Evolutionary conservation across 2,888 invertebrate genomes (phyloP).

Genomic region (Meiosimyza platycephala): DNA sequence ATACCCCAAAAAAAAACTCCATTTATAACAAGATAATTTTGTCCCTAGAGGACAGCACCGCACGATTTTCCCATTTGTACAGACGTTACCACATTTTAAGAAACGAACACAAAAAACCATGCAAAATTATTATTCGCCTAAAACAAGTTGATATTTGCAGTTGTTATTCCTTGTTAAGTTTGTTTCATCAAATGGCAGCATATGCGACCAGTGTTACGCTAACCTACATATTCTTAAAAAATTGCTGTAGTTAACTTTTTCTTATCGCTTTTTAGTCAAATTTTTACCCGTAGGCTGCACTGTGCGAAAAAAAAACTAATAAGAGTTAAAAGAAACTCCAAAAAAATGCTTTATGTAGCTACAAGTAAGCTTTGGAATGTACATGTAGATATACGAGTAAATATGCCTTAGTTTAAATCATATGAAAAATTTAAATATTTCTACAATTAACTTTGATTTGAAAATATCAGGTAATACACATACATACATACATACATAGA

Average conservation of each 20-base stretch:
- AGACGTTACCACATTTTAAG: neutral
- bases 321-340: neutral
- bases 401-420: too few relatives aligned
- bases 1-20: neutral
- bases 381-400: too few relatives aligned
- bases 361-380: too few relatives aligned
- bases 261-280: constrained; percentile 5
- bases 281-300: neutral
- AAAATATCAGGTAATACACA: too few relatives aligned
- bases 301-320: neutral
- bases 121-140: too few relatives aligned
- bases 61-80: constrained; percentile 17
- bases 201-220: constrained; percentile 14
- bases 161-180: neutral
- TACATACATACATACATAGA: too few relatives aligned
- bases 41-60: constrained; percentile 11
- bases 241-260: neutral
- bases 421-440: too few relatives aligned
- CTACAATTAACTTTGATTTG: too few relatives aligned
- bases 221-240: constrained; percentile 10
- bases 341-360: too few relatives aligned
- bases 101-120: neutral
- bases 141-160: neutral
- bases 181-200: neutral
- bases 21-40: constrained; percentile 19